Evolutionary conservation across 2,888 invertebrate species (phyloP).

Genomic region (Terebella lapidaria): DNA sequence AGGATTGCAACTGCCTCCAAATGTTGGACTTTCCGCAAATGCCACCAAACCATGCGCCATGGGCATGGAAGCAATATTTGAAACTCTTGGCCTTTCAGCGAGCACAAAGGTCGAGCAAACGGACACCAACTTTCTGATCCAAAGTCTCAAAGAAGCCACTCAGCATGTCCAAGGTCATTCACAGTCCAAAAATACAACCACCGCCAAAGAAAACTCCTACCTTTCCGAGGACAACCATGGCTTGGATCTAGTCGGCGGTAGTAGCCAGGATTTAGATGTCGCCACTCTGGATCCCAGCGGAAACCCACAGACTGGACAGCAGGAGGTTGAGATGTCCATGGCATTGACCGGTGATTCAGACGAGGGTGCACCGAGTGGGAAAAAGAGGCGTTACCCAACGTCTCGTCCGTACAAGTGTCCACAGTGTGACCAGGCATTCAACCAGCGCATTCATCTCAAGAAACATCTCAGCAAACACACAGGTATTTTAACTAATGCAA

Average conservation of each 20-base stretch:
- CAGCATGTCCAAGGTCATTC: too few relatives aligned
- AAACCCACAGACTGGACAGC: too few relatives aligned
- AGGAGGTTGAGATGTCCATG: neutral
- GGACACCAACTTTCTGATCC: too few relatives aligned
- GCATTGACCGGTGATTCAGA: neutral
- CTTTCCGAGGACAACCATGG: too few relatives aligned
- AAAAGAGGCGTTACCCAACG: constrained; percentile 37
- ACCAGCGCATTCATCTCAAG: constrained; percentile 52
- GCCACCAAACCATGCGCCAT: too few relatives aligned
- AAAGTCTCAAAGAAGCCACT: too few relatives aligned
- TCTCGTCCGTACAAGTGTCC: constrained; percentile 48
- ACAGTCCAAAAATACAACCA: neutral
- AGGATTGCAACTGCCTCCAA: neutral
- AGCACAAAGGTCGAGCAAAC: neutral
- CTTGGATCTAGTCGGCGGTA: too few relatives aligned
- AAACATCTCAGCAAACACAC: constrained; percentile 53
- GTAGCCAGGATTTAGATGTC: too few relatives aligned
- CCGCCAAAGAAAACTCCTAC: neutral
- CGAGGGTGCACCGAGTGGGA: constrained; percentile 2
- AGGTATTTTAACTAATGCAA: too few relatives aligned
- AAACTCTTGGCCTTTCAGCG: neutral
- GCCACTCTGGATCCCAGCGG: too few relatives aligned
- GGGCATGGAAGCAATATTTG: too few relatives aligned
- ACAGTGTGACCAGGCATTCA: constrained; percentile 47
- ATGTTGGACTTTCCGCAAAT: neutral